Conservation (phyloP, 2,797 vertebrate species). For the Triplophysa yarkandensis region DNA sequence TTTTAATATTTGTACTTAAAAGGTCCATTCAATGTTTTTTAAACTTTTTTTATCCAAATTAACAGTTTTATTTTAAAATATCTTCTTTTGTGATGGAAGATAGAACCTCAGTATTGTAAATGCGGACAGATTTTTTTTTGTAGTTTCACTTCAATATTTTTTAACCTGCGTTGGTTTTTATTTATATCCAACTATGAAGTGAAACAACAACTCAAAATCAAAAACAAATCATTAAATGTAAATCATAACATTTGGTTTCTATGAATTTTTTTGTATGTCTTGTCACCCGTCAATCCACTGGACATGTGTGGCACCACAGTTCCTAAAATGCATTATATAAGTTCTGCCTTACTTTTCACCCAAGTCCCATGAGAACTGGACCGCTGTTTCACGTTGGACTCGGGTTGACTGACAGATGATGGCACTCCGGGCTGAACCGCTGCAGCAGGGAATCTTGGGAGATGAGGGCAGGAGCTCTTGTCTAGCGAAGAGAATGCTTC, state of each 20-base stretch:
- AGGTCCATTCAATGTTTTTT: no score
- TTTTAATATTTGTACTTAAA: no score
- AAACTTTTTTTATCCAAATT: no score
- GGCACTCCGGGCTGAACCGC: conserved; percentile 24
- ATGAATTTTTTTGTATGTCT: not conserved
- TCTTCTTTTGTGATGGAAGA: no score
- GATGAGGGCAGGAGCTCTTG: conserved; percentile 33
- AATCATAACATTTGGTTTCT: not conserved
- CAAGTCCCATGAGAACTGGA: conserved; percentile 11
- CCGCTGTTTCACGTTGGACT: conserved; percentile 8
- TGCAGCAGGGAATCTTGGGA: conserved; percentile 43
- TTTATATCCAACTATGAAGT: not conserved
- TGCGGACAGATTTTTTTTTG: no score
- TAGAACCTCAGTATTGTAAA: no score
- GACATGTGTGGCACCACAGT: conserved; percentile 6
- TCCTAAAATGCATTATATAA: conserved; percentile 42
- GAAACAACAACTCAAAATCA: no score
- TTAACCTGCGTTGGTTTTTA: no score
- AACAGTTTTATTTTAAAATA: no score
- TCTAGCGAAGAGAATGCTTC: conserved; percentile 46
- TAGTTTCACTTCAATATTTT: no score
- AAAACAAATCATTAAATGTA: not conserved
- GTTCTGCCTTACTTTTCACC: conserved; percentile 17
- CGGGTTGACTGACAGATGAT: conserved; percentile 48
- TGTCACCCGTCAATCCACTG: not conserved